Base-by-base conservation (phyloP, 2,888 invertebrate species). In the Hypomecis punctinalis region DNA sequence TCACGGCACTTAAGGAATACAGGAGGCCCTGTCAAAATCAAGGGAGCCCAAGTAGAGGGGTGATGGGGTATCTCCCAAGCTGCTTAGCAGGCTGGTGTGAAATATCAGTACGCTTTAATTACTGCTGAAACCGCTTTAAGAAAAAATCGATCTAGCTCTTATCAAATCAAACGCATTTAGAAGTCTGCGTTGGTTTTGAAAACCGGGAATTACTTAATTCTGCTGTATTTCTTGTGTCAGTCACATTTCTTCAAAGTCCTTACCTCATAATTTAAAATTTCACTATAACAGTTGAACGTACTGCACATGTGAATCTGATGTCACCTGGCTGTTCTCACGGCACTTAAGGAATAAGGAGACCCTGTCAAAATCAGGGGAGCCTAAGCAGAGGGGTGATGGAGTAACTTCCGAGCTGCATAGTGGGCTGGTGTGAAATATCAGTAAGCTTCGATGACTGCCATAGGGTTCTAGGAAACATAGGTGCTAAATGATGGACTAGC, bases 1-100 rank as follows among this genome's bases (percentile, higher is more conserved):
- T 60, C 82, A 82, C 82, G 79, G 70, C 81, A 81, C 82, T 82
- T 78, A 80, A 67, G 71, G 66, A 74, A 66, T 69, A 70, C 66
- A 66, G 68, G 66, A 62, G 53, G 55, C 70, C 73, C 72, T 63
- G 58, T 62, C 47, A 53, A 51, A 48, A 47, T 54, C 46, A 0
- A 11, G 56, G 56, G 42, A 5, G 6, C 43, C 45, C 5, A 39
- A 3, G 1, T 2, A 3, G 3, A 3, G 3, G 23, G 42, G 0
- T 13, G 53, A 40, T 40, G 33, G 40, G 47, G 36, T 3, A 51
- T 7, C 9, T 6, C 11, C 10, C 42, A 54, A 63, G 60, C 59
- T 51, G 51, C 46, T 66, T 51, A 35, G 46, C 23, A 55, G 46
- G 36, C 60, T 43, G 56, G 56, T 61, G 65, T 9, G 35, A 58